A percentile compares a stretch with the other conserved stretches of the same genome.
Conservation (phyloP, 2,888 invertebrate genomes). For the Pseudococcus longispinus region DNA sequence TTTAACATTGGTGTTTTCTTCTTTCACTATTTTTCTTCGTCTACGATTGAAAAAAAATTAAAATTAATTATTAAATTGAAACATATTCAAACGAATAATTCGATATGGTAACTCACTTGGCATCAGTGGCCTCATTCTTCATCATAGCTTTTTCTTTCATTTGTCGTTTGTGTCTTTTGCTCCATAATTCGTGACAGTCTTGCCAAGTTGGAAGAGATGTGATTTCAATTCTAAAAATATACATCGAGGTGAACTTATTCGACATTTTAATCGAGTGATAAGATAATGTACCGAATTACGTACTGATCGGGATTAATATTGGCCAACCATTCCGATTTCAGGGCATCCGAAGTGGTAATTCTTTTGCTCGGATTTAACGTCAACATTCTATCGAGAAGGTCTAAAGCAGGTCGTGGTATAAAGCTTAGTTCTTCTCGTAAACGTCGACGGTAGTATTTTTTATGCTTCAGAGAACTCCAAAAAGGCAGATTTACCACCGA, state of each 20-base stretch:
- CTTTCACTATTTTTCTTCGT: neutral
- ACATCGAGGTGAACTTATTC: constrained; percentile 55
- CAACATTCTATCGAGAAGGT: constrained; percentile 93
- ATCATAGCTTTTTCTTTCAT: constrained; percentile 72
- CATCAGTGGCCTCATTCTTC: constrained; percentile 46
- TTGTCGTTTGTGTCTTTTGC: constrained; percentile 89
- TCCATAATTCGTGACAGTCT: constrained; percentile 99
- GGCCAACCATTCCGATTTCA: constrained; percentile 90
- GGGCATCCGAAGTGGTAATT: constrained; percentile 92
- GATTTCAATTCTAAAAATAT: constrained; percentile 73
- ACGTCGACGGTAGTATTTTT: constrained; percentile 85
- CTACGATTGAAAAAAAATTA: neutral
- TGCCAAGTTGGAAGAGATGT: constrained; percentile 92
- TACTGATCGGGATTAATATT: constrained; percentile 90
- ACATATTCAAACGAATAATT: neutral
- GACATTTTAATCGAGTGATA: neutral
- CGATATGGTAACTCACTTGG: neutral
- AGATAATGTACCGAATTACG: constrained; percentile 60
- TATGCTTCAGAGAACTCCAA: constrained; percentile 90
- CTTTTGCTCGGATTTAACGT: constrained; percentile 93
- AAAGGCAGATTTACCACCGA: constrained; percentile 90
- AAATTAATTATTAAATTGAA: neutral
- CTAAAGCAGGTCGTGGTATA: constrained; percentile 87
- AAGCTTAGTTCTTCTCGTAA: constrained; percentile 92
- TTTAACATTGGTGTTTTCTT: neutral